A percentile compares a stretch with the other conserved stretches of the same genome.
phyloP scores from a whole-genome alignment of 2,113 vertebrate species.

The Cyanoramphus novaezelandiae region DNA sequence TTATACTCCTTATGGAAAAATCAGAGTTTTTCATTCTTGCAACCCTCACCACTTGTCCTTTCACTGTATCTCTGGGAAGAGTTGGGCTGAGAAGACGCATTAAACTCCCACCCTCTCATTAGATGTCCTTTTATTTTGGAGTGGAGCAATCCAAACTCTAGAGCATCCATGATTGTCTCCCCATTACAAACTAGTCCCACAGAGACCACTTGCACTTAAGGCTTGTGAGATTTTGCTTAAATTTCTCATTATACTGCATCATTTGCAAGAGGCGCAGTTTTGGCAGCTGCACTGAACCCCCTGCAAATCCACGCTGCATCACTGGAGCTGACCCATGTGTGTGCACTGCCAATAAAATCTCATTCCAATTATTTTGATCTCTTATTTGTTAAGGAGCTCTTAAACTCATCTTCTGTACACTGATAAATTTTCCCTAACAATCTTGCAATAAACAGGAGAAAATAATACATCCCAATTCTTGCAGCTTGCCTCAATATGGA shows the following conservation, averaged over 20 bases:
- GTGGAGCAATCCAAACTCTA: background rate
- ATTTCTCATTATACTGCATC: background rate
- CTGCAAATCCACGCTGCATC: background rate
- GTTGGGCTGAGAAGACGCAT: fast-evolving
- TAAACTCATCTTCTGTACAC: background rate
- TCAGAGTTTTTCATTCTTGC: background rate
- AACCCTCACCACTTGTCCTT: background rate
- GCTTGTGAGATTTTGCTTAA: background rate
- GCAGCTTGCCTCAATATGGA: background rate
- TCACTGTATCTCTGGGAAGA: background rate
- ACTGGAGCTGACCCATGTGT: background rate
- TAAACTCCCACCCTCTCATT: background rate
- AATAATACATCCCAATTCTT: background rate
- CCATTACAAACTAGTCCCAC: background rate
- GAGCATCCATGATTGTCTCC: background rate
- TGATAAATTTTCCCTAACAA: background rate
- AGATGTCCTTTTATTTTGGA: background rate
- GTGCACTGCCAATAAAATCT: background rate
- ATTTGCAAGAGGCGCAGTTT: background rate
- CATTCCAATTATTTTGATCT: background rate
- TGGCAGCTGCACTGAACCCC: background rate
- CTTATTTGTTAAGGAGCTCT: background rate
- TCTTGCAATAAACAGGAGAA: background rate
- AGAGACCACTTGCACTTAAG: background rate
- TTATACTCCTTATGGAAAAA: background rate